Base-by-base conservation (phyloP, 2,888 invertebrate species). In the Dione vanillae region DNA sequence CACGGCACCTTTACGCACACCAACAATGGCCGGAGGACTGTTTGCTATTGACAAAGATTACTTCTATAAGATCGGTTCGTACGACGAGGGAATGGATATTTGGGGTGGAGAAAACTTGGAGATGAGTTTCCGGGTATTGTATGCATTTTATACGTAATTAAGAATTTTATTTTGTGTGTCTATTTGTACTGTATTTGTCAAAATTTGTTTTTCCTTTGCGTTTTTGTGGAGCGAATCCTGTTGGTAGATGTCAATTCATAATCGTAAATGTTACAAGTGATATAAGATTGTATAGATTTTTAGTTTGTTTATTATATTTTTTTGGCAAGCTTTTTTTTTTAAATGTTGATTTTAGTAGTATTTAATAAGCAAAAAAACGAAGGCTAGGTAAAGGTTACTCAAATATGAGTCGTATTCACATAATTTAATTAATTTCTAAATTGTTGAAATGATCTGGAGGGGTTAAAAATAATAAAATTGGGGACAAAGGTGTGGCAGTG, bases 81-180 rank as follows among this genome's bases (percentile, higher is more conserved):
- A 99, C 88, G 99, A 99, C 89, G 96, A 98, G 91, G 99, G 99
- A 79, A 99, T 99, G 99, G 98, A 99, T 90, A 99, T 99, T 82
- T 99, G 99, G 99, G 99, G 99, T 65, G 98, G 97, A 64, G 98
- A 98, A 91, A 98, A 98, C 90, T 94, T 98, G 59, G 98, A 98
- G 92, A 97, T 98, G 97, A 98, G 98, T 83, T 97, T 98, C 91
- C 95, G 98, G 95, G 98, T 98, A 94, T 88, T 94, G 94, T 85
- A 80, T 79, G 68, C 19, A 56, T 67, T 70, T 35, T n/a, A 16
- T 16, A 35, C 62, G 35, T 20, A 56, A 19, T 49, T 43, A 27
- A 27, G 7, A n/a, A 45, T 61, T 45, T 27, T 61, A 16, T 45
- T 45, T 59, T 61, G 12, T 45, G n/a, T 59, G 27, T n/a, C 14